Evolutionary conservation across 2,888 invertebrate genomes (phyloP).

Genomic region (Polymixis flavicincta): DNA sequence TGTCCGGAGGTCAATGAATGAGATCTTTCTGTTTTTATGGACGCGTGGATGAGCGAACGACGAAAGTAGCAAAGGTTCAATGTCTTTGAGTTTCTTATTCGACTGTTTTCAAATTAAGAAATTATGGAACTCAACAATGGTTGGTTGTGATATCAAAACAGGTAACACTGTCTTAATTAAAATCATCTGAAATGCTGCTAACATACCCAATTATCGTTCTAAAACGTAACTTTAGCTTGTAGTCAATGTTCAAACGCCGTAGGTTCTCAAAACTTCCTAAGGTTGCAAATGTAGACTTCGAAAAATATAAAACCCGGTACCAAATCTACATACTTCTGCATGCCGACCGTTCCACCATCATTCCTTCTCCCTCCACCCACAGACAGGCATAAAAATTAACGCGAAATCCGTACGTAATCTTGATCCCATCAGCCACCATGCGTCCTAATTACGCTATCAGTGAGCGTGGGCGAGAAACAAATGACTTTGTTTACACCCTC

Average conservation of each 20-base stretch:
- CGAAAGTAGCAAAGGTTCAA: no score
- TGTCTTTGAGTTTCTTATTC: no score
- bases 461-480: slow-evolving; percentile 59
- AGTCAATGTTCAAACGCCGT: background rate
- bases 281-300: background rate
- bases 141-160: background rate
- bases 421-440: slow-evolving; percentile 46
- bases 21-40: no score
- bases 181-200: background rate
- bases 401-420: slow-evolving; percentile 38
- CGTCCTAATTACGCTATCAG: slow-evolving; percentile 62
- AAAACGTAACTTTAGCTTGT: background rate
- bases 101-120: no score
- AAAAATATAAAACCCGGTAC: background rate
- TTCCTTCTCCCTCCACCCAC: background rate
- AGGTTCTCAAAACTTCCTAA: background rate
- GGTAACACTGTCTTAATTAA: background rate
- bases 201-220: background rate
- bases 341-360: background rate
- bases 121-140: no score
- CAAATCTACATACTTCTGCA: background rate
- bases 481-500: slow-evolving; percentile 67
- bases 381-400: slow-evolving; percentile 28
- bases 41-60: no score
- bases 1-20: no score